These are phyloP conservation scores for Champsocephalus gunnari DNA, from an alignment of 2,797 vertebrate genomes.

Conservation along the genomic window DNA sequence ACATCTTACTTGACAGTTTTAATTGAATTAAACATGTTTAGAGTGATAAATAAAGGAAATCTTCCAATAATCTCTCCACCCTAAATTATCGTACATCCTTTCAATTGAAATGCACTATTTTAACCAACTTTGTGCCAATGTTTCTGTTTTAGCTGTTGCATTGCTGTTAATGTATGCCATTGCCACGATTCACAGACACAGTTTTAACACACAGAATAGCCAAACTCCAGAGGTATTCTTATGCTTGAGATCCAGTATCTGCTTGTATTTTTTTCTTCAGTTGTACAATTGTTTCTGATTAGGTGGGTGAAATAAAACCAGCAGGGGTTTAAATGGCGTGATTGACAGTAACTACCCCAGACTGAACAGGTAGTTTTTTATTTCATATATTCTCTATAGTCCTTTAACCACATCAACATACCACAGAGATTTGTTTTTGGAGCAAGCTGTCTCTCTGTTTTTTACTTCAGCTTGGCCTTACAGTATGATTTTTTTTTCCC, in stretches of 20 bases:
- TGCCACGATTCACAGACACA: background rate
- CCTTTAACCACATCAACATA: background rate
- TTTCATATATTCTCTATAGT: background rate
- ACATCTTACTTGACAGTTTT: slow-evolving; percentile 1
- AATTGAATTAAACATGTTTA: slow-evolving; percentile 13
- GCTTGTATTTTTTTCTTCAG: background rate
- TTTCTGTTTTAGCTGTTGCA: slow-evolving; percentile 9
- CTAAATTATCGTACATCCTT: slow-evolving; percentile 11
- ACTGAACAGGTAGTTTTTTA: slow-evolving; percentile 6
- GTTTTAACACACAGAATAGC: background rate
- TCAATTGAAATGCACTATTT: background rate
- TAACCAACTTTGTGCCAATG: background rate
- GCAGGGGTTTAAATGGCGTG: slow-evolving; percentile 4
- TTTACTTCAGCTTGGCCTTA: slow-evolving; percentile 45
- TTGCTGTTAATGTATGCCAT: background rate
- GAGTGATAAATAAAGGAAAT: background rate
- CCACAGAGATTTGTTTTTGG: slow-evolving; percentile 6
- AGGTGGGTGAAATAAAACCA: slow-evolving; percentile 18
- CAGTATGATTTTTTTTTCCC: slow-evolving; percentile 40
- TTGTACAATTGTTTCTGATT: slow-evolving; percentile 2
- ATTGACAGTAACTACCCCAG: background rate
- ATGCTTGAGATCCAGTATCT: background rate
- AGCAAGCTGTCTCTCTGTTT: slow-evolving; percentile 24
- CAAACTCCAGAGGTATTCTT: background rate
- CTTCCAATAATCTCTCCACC: background rate